Base-by-base conservation (phyloP, 1,140 invertebrate species). In the Cydia fagiglandana region DNA sequence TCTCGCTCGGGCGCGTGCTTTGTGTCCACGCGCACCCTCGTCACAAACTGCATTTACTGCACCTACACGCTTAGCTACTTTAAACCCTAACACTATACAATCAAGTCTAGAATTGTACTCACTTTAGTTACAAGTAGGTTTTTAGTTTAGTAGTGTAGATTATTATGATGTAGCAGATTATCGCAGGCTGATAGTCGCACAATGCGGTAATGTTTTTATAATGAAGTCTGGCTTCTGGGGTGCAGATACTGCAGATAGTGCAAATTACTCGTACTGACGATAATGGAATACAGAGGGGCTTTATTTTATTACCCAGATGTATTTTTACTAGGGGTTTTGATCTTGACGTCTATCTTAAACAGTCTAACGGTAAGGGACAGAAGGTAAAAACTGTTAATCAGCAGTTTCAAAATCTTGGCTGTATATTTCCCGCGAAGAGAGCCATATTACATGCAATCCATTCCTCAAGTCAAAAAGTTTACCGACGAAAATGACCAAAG, bases 151-250 rank as follows among this genome's bases (percentile, higher is more conserved):
- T n/a, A 24, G 50, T 61, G 20, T 20, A 61, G 56, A 61, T 24
- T 20, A 61, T 61, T 61, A 61, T 61, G 56, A 61, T 61, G 56
- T 61, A 61, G 56, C 56, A 24, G 56, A 61, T 61, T 61, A 61
- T 24, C 56, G 56, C 12, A 6, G 47, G 53, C 20, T 24, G 56
- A 61, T 61, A 61, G 53, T 20, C n/a, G 53, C 53, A 61, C 53
- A 61, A 61, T 61, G 53, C 17, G 56, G 56, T 61, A 12, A 61
- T 61, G 56, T 61, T 61, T 61, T 24, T 61, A 61, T 24, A 61
- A 61, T 61, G 56, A 61, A 61, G 56, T 61, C 56, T 7, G 56
- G 56, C 56, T 61, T 61, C 56, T 61, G 56, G 56, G 2, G 56
- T n/a, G 56, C 15, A 61, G 17, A n/a, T 24, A n/a, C 20, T 24